phyloP scores from a whole-genome alignment of 2,797 vertebrate genomes.

The Rhinogobio ventralis region DNA sequence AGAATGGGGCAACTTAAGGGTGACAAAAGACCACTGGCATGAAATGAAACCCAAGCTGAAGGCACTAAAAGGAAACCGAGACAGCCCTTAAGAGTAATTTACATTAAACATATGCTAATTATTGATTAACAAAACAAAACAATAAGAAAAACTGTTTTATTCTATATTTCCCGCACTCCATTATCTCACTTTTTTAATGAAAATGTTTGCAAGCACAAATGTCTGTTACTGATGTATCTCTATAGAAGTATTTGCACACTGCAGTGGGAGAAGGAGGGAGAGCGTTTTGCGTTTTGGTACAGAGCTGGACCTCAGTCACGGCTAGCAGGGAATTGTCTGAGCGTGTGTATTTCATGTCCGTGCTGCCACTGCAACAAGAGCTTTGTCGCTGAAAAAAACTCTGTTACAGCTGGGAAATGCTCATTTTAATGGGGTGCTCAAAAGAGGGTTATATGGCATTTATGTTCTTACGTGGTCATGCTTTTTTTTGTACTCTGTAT shows the following conservation, averaged over 20 bases:
- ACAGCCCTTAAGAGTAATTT: background rate
- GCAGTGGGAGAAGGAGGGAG: background rate
- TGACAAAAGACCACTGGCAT: constrained; percentile 59
- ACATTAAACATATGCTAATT: background rate
- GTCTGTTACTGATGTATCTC: background rate
- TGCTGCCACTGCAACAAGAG: constrained; percentile 67
- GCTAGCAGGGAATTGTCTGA: constrained; percentile 64
- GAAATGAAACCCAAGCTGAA: constrained; percentile 55
- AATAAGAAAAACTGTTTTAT: background rate
- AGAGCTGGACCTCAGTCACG: constrained; percentile 47
- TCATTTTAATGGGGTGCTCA: constrained; percentile 62
- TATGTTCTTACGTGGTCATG: background rate
- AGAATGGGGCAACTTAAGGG: constrained; percentile 64
- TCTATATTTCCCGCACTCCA: background rate
- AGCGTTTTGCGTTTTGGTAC: background rate
- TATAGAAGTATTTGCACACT: background rate
- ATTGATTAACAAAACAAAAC: background rate
- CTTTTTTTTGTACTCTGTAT: constrained; percentile 3
- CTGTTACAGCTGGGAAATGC: constrained; percentile 67
- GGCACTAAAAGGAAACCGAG: background rate
- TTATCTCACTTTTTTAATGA: background rate
- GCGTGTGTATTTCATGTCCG: constrained; percentile 68
- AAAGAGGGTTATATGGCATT: constrained; percentile 48
- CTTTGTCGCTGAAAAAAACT: constrained; percentile 66
- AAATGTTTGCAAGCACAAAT: background rate